Conservation (phyloP, 2,113 vertebrate genomes). For the Bucco capensis region DNA sequence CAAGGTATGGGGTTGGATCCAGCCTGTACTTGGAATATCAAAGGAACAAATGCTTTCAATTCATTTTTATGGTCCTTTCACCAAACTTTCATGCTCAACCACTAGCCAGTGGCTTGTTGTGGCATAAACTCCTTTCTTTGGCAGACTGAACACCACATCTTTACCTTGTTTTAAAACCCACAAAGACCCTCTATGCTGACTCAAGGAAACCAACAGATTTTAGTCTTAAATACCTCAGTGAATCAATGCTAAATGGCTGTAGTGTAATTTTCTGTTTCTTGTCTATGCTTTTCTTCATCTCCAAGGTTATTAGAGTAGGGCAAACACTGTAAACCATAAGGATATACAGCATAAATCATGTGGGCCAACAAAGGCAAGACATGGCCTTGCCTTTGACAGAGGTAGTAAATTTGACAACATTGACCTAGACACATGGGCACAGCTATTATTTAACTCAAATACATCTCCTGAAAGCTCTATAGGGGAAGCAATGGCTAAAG, state of each 20-base stretch:
- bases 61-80: not conserved
- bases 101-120: not conserved
- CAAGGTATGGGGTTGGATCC: not conserved
- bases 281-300: not conserved
- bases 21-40: not conserved
- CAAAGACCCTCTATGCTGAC: not conserved
- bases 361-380: not conserved
- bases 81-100: not conserved
- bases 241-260: not conserved
- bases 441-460: conserved; percentile 24
- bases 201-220: not conserved
- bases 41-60: not conserved
- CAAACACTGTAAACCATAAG: not conserved
- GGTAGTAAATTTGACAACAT: conserved; percentile 17
- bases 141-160: not conserved
- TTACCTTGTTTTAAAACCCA: not conserved
- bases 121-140: not conserved
- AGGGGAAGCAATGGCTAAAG: not conserved
- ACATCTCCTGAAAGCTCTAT: not conserved
- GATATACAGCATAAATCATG: not conserved
- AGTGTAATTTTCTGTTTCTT: not conserved
- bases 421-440: conserved; percentile 6
- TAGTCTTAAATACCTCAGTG: not conserved
- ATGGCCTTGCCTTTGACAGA: conserved; percentile 34
- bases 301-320: not conserved